These are phyloP conservation scores for Conger conger DNA, from an alignment of 2,113 vertebrate genomes.

Conservation along the genomic window DNA sequence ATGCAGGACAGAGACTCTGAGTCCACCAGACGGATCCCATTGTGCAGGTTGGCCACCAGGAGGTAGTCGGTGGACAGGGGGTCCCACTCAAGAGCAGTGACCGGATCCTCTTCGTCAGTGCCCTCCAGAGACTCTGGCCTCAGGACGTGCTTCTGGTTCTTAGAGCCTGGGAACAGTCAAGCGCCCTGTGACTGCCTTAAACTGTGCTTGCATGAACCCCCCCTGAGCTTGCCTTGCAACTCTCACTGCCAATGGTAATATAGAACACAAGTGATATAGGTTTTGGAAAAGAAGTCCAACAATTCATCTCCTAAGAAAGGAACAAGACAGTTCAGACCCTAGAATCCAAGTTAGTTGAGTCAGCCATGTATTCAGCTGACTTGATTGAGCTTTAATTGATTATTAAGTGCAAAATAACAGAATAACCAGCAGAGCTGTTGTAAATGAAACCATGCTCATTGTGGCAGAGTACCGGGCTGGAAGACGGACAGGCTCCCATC, in stretches of 20 bases:
- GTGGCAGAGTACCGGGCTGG: constrained; percentile 78
- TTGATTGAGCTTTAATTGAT: no score
- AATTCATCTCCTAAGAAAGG: not conserved
- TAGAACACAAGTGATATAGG: not conserved
- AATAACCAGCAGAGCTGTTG: not conserved
- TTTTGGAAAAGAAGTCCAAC: not conserved
- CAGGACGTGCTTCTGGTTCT: constrained; percentile 90
- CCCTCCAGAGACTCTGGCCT: constrained; percentile 90
- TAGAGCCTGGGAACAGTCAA: constrained; percentile 70
- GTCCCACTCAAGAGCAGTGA: constrained; percentile 95
- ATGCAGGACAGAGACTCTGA: constrained; percentile 86
- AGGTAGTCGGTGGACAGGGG: constrained; percentile 90
- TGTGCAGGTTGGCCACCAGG: constrained; percentile 90
- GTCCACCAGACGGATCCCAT: constrained; percentile 89
- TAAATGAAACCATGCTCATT: not conserved
- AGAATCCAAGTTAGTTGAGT: no score
- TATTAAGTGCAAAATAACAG: no score
- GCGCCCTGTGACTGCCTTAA: no score
- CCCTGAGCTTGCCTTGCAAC: no score
- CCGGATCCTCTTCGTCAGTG: constrained; percentile 91
- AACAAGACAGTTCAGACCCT: not conserved
- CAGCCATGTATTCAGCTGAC: no score
- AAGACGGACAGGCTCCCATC: constrained; percentile 95
- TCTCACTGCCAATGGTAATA: no score
- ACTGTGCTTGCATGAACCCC: no score